phyloP scores from a whole-genome alignment of 35 echinoderm and acorn worm species.

The Strongylocentrotus purpuratus region DNA sequence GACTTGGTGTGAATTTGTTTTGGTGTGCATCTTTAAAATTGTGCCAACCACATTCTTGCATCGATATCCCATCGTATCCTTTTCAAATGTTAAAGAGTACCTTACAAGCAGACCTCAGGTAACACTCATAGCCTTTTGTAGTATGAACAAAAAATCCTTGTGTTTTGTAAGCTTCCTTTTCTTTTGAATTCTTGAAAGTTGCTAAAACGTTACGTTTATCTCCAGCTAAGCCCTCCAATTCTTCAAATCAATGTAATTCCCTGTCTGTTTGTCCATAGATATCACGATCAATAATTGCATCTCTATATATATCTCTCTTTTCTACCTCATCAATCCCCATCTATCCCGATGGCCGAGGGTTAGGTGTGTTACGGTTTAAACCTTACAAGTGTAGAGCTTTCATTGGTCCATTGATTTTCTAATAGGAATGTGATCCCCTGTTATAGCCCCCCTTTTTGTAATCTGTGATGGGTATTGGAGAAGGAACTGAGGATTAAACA shows the following conservation, averaged over 20 bases:
- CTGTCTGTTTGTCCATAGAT: background rate
- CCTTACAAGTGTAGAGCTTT: background rate
- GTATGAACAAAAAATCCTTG: too few relatives aligned
- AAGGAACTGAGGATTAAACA: background rate
- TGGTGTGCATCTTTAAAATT: too few relatives aligned
- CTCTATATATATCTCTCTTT: background rate
- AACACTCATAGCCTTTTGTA: too few relatives aligned
- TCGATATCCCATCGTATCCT: too few relatives aligned
- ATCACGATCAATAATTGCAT: background rate
- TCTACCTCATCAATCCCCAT: background rate
- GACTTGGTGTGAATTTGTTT: too few relatives aligned
- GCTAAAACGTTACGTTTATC: background rate
- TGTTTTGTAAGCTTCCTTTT: too few relatives aligned
- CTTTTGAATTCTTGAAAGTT: too few relatives aligned
- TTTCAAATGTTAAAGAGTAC: too few relatives aligned
- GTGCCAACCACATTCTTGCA: too few relatives aligned
- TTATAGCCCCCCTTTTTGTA: background rate
- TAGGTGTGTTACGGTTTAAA: background rate
- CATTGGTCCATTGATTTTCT: conserved; percentile 11
- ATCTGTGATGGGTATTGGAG: background rate
- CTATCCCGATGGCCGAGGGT: background rate
- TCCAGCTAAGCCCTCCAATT: background rate
- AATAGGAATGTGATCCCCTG: background rate
- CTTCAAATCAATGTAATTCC: background rate
- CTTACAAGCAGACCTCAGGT: too few relatives aligned